Conservation (phyloP, 2,797 vertebrate genomes). For the Scleropages formosus region DNA sequence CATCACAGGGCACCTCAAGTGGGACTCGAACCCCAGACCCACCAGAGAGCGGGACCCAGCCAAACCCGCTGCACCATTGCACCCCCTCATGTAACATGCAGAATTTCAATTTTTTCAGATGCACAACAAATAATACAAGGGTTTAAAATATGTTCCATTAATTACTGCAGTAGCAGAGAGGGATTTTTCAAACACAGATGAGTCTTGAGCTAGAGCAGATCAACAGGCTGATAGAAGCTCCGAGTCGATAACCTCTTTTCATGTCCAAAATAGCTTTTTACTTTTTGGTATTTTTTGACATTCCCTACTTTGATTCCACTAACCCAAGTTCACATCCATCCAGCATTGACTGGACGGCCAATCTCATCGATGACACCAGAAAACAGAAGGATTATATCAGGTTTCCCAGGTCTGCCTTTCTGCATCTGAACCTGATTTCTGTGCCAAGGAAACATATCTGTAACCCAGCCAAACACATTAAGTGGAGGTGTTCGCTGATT, state of each 20-base stretch:
- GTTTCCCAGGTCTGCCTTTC: constrained; percentile 3
- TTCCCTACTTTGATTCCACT: constrained; percentile 24
- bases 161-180: constrained; percentile 32
- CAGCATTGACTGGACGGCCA: constrained; percentile 36
- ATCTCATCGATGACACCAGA: constrained; percentile 31
- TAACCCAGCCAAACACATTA: constrained; percentile 13
- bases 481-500: neutral
- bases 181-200: constrained; percentile 34
- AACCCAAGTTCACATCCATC: constrained; percentile 28
- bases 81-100: too few relatives aligned
- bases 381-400: constrained; percentile 20
- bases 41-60: too few relatives aligned
- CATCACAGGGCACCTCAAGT: too few relatives aligned
- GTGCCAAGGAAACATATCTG: constrained; percentile 10
- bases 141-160: constrained; percentile 31
- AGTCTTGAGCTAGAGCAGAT: constrained; percentile 32
- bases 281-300: constrained; percentile 35
- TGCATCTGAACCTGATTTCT: constrained; percentile 23
- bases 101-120: constrained; percentile 1
- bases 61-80: too few relatives aligned
- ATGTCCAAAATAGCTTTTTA: constrained; percentile 36
- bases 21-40: too few relatives aligned
- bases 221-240: constrained; percentile 36
- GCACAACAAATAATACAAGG: constrained; percentile 12
- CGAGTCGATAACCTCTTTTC: constrained; percentile 37